A percentile compares a stretch with the other conserved stretches of the same genome.
Evolutionary conservation across 2,888 invertebrate species (phyloP).

Genomic region (Chrysolina americana): DNA sequence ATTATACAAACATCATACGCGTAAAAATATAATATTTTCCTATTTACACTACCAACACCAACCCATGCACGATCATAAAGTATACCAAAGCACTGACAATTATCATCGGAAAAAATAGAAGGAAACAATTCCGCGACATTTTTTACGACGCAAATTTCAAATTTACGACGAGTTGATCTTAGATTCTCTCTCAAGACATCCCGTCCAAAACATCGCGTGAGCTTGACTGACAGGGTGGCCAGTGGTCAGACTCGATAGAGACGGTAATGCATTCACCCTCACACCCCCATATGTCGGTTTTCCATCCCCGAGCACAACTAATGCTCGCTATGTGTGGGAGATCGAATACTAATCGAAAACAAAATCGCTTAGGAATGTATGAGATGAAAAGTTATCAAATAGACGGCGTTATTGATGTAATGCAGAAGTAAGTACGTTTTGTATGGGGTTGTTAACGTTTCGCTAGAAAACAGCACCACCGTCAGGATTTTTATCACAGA

Average conservation of each 20-base stretch:
- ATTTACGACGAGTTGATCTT: neutral
- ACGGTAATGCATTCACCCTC: conserved; percentile 69
- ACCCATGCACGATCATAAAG: conserved; percentile 56
- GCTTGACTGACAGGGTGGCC: conserved; percentile 64
- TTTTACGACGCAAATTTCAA: neutral
- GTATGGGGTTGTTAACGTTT: neutral
- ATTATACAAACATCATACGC: conserved; percentile 50
- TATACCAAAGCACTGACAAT: conserved; percentile 62
- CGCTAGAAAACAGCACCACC: neutral
- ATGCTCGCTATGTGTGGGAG: conserved; percentile 29
- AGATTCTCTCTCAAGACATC: conserved; percentile 29
- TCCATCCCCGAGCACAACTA: conserved; percentile 24
- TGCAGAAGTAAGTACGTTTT: neutral
- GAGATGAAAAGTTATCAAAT: conserved; percentile 20
- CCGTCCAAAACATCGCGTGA: conserved; percentile 44
- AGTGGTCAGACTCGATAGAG: conserved; percentile 67
- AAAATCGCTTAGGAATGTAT: conserved; percentile 24
- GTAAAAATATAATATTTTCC: conserved; percentile 30
- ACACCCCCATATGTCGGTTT: conserved; percentile 51
- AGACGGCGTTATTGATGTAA: conserved; percentile 15
- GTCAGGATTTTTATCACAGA: neutral
- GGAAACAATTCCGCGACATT: conserved; percentile 35
- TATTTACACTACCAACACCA: conserved; percentile 58
- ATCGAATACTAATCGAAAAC: conserved; percentile 33
- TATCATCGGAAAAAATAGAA: conserved; percentile 59